Evolutionary conservation across 2,113 vertebrate species (phyloP).

Genomic region (Apus apus): DNA sequence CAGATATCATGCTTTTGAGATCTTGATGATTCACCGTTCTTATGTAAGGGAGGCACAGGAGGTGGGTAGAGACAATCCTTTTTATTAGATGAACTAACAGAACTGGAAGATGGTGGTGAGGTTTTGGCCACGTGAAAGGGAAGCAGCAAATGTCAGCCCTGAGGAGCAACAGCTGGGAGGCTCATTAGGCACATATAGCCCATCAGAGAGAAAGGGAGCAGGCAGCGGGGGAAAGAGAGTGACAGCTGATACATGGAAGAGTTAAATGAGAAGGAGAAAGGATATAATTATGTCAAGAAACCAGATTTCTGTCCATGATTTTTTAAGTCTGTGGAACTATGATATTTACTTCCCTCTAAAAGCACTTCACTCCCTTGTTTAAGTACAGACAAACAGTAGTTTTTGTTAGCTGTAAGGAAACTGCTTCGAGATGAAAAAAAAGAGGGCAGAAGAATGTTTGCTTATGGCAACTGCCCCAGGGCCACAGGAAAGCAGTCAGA

Average conservation of each 20-base stretch:
- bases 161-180: background rate
- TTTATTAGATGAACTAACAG: background rate
- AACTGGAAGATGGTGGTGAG: background rate
- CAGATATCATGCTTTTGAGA: background rate
- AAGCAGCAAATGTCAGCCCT: background rate
- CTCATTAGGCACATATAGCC: background rate
- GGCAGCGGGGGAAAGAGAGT: background rate
- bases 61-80: background rate
- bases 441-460: background rate
- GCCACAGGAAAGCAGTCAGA: background rate
- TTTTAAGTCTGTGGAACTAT: background rate
- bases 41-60: background rate
- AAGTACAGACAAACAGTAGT: background rate
- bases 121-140: background rate
- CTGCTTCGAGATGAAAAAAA: background rate
- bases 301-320: background rate
- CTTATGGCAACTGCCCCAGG: background rate
- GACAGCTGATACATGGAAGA: background rate
- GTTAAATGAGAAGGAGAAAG: background rate
- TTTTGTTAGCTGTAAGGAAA: background rate
- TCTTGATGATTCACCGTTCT: rapidly evolving
- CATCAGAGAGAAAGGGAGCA: background rate
- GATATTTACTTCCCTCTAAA: background rate
- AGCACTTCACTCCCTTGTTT: background rate
- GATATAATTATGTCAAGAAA: background rate